Base-by-base conservation (phyloP, 2,113 vertebrate genomes). In the human (Homo sapiens) region DNA sequence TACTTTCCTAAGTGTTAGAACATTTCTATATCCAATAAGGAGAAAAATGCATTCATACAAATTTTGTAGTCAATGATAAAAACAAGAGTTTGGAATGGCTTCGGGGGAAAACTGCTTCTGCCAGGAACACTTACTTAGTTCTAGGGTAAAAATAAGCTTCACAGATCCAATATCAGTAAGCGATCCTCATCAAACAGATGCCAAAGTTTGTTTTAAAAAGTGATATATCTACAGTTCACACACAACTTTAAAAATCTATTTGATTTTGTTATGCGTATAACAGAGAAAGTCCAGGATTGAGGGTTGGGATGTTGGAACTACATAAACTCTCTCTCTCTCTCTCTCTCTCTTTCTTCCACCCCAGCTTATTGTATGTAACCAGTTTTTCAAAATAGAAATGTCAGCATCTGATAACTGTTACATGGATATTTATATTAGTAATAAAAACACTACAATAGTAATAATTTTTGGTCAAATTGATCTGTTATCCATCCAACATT, bases 231-330 rank as follows among this genome's bases (percentile, higher is more conserved):
- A 73, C 52, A 90, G 8, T 61, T n/a, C 14, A 73, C 18, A 43
- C 22, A 90, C 25, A 68, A 64, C 82, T 94, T 97, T 66, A 12
- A 64, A 83, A 92, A 89, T 83, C 23, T n/a, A n/a, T 82, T 23
- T 45, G 20, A 68, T 66, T 92, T 95, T 68, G 32, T 5, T 79
- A 76, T 59, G 55, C 4, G 0, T 22, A n/a, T 90, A 55, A 14
- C 43, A 95, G 40, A 88, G 8, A 88, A 80, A 23, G 10, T 75
- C 66, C 16, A 52, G 66, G 48, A 57, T 5, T 66, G 45, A 91
- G 30, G 48, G 11, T 50, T 38, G 13, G 7, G 6, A 64, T n/a
- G 38, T 40, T 45, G 35, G 23, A 14, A 70, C 12, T 80, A 13
- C 0, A 35, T 79, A 50, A 48, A 14, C 23, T 52, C 57, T 61